Base-by-base conservation (phyloP, 2,113 vertebrate species). In the Argyrosomus japonicus region DNA sequence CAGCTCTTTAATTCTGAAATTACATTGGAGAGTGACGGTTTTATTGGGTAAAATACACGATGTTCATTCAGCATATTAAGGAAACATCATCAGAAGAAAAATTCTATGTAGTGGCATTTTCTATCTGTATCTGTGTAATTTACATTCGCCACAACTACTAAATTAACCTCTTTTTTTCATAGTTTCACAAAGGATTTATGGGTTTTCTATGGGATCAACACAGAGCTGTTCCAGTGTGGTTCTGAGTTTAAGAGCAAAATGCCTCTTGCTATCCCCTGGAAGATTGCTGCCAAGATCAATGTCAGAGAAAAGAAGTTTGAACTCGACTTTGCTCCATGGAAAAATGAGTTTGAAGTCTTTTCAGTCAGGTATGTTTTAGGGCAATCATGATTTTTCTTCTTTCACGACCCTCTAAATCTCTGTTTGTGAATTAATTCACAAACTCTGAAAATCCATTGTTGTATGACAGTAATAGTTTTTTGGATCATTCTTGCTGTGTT, bases 181-280 rank as follows among this genome's bases (percentile, higher is more conserved):
- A 95, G 95, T 45, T 86, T 40, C 64, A 88, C 89, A 48, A 95
- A 93, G 68, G 93, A 96, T 61, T 65, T 92, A 15, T 94, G 92
- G 92, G 2, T 91, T 72, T 95, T 91, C 87, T 92, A 95, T 18
- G 95, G 95, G 11, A 93, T 95, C 88, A 96, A 93, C 88, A 95
- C 95, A 1, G 93, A 95, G 21, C 58, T 95, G 12, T 94, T 96
- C 79, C 95, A 96, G 87, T 87, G 87, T 70, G 95, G 93, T 4
- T 58, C 50, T 1, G 93, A 96, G 84, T 29, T 94, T 0, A 94
- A 91, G 68, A 87, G 79, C 53, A 95, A 93, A 88, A 47, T 8
- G 0, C 48, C 87, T 0, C 0, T 65, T 6, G 47, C 57, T 15
- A n/a, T 96, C n/a, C 95, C 94, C 0, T 94, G 93, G 94, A 92